These are phyloP conservation scores for Erebia palarica DNA, from an alignment of 2,888 invertebrate genomes.

Conservation along the genomic window DNA sequence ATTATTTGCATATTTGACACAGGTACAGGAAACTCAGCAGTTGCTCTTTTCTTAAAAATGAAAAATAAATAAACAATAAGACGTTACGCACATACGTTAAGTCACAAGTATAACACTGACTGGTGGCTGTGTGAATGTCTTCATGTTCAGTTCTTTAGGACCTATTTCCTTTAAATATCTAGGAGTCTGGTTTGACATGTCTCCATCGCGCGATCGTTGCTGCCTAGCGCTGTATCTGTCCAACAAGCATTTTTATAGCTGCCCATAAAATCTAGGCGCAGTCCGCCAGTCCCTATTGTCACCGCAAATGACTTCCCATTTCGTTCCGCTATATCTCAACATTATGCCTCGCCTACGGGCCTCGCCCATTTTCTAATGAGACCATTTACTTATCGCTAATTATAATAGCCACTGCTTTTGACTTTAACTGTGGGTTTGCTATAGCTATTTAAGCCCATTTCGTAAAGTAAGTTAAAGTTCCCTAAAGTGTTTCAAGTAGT, in stretches of 20 bases:
- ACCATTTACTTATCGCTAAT: slow-evolving; percentile 16
- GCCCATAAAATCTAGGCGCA: slow-evolving; percentile 4
- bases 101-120: too few relatives aligned
- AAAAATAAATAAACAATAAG: too few relatives aligned
- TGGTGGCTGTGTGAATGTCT: too few relatives aligned
- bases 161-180: too few relatives aligned
- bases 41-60: too few relatives aligned
- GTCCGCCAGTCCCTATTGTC: slow-evolving; percentile 11
- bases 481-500: neutral
- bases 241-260: slow-evolving; percentile 1
- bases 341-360: slow-evolving; percentile 5
- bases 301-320: slow-evolving; percentile 16
- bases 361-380: slow-evolving; percentile 19
- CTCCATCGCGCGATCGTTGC: too few relatives aligned
- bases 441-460: slow-evolving; percentile 1
- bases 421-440: slow-evolving; percentile 8
- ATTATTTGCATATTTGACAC: too few relatives aligned
- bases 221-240: too few relatives aligned
- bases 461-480: neutral
- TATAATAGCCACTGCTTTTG: slow-evolving; percentile 10
- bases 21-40: too few relatives aligned
- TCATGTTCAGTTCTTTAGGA: too few relatives aligned
- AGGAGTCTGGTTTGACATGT: too few relatives aligned
- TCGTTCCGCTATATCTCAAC: slow-evolving; percentile 6
- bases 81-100: too few relatives aligned